phyloP scores from a whole-genome alignment of 2,797 vertebrate species.

The Chelon auratus region DNA sequence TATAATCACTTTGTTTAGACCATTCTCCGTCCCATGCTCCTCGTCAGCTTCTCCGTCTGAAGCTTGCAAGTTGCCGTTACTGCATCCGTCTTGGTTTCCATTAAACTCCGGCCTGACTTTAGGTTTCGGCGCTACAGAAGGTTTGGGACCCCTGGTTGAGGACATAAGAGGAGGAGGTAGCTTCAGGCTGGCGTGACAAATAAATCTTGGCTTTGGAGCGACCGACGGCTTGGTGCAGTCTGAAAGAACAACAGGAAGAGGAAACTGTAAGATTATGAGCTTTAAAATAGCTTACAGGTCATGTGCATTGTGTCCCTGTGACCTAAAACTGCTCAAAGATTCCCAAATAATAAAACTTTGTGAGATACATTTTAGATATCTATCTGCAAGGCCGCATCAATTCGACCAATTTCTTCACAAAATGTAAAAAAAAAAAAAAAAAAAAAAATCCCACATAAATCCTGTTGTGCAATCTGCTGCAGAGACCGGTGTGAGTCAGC shows the following conservation, averaged over 20 bases:
- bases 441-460: too few species aligned
- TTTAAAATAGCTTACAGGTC: slow-evolving; percentile 79
- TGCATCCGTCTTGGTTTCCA: slow-evolving; percentile 79
- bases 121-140: slow-evolving; percentile 91
- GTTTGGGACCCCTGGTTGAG: slow-evolving; percentile 89
- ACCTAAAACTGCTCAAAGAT: slow-evolving; percentile 53
- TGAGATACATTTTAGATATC: slow-evolving; percentile 3
- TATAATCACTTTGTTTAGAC: slow-evolving; percentile 27
- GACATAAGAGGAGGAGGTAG: slow-evolving; percentile 83
- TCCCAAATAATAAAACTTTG: slow-evolving; percentile 11
- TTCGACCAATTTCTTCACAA: slow-evolving; percentile 11
- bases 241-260: slow-evolving; percentile 86
- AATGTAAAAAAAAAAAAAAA: not conserved
- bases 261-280: slow-evolving; percentile 79
- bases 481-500: not conserved
- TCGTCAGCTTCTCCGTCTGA: slow-evolving; percentile 78
- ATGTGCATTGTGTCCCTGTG: slow-evolving; percentile 65
- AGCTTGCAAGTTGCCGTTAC: slow-evolving; percentile 77
- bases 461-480: not conserved
- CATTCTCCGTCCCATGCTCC: slow-evolving; percentile 71
- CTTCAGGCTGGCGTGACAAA: slow-evolving; percentile 82
- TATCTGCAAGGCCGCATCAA: not conserved
- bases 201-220: slow-evolving; percentile 90
- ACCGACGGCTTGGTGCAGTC: slow-evolving; percentile 91
- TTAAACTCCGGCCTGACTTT: slow-evolving; percentile 84